Conservation (phyloP, 2,888 invertebrate species). For the Aleiodes leptofemur region DNA sequence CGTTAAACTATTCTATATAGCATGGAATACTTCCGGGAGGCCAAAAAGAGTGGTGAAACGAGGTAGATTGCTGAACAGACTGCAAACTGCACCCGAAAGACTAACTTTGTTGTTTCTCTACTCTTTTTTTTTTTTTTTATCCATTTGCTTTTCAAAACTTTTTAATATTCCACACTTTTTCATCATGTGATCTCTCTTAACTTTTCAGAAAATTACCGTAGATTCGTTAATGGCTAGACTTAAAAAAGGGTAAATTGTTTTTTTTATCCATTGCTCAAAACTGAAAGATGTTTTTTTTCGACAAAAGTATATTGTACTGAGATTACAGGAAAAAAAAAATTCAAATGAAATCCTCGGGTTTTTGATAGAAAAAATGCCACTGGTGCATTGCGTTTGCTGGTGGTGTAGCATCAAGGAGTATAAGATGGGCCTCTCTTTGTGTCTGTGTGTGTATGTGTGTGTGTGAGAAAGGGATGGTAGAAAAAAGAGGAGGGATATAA, state of each 20-base stretch:
- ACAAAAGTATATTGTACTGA: not conserved
- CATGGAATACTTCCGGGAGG: not conserved
- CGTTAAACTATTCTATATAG: too few relatives aligned
- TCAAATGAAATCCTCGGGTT: not conserved
- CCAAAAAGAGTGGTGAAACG: constrained; percentile 25
- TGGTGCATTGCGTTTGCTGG: constrained; percentile 9
- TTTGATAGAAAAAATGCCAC: not conserved
- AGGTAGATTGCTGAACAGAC: constrained; percentile 20
- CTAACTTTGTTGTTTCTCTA: not conserved
- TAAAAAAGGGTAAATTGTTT: not conserved
- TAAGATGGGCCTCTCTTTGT: not conserved
- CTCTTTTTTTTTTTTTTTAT: not conserved
- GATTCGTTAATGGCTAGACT: too few relatives aligned
- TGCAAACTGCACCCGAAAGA: constrained; percentile 18
- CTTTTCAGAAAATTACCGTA: too few relatives aligned
- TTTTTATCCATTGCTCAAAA: constrained; percentile 16
- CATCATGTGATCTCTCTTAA: too few relatives aligned
- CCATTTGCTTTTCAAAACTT: not conserved
- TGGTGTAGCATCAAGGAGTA: not conserved
- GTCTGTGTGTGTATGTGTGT: too few relatives aligned
- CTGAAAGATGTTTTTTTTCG: constrained; percentile 9
- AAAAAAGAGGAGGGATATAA: not conserved
- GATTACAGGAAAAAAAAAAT: not conserved
- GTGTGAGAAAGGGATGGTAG: not conserved
- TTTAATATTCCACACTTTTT: too few relatives aligned